phyloP scores from a whole-genome alignment of 2,888 invertebrate genomes.

The Dynastes hyllus region DNA sequence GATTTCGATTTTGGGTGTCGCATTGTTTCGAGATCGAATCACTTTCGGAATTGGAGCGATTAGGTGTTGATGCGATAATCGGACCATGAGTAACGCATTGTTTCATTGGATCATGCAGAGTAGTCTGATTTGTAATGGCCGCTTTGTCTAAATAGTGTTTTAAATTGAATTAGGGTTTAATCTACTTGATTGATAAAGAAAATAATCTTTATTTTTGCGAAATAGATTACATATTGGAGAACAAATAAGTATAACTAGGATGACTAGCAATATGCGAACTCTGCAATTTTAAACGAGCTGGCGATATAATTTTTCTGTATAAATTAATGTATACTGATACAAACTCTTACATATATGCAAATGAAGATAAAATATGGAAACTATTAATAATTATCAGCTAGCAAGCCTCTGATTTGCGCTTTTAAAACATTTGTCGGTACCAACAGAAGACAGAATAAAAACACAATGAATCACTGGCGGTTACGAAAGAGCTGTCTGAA shows the following conservation, averaged over 20 bases:
- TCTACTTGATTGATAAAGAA: background rate
- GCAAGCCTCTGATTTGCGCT: slow-evolving; percentile 36
- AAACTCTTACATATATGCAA: background rate
- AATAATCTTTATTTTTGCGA: background rate
- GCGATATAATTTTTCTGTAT: background rate
- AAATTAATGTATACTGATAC: background rate
- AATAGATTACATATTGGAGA: too few relatives aligned
- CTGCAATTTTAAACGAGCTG: background rate
- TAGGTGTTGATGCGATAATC: slow-evolving; percentile 19
- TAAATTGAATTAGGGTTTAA: background rate
- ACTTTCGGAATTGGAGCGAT: slow-evolving; percentile 21
- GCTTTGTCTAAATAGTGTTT: background rate
- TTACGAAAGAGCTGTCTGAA: slow-evolving; percentile 39
- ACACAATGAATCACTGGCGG: slow-evolving; percentile 41
- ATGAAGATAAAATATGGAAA: slow-evolving; percentile 29
- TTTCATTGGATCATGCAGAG: background rate
- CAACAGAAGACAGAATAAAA: slow-evolving; percentile 20
- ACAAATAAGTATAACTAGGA: too few relatives aligned
- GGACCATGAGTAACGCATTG: slow-evolving; percentile 1
- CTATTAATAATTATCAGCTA: slow-evolving; percentile 20
- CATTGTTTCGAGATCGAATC: slow-evolving; percentile 33
- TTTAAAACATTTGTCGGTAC: slow-evolving; percentile 28
- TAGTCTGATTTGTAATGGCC: background rate
- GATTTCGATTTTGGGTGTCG: slow-evolving; percentile 17
- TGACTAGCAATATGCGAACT: background rate